Percentiles rank a stretch among this genome's conserved stretches.
Evolutionary conservation across 2,797 vertebrate species (phyloP).

Genomic region (Clarias laeviceps): DNA sequence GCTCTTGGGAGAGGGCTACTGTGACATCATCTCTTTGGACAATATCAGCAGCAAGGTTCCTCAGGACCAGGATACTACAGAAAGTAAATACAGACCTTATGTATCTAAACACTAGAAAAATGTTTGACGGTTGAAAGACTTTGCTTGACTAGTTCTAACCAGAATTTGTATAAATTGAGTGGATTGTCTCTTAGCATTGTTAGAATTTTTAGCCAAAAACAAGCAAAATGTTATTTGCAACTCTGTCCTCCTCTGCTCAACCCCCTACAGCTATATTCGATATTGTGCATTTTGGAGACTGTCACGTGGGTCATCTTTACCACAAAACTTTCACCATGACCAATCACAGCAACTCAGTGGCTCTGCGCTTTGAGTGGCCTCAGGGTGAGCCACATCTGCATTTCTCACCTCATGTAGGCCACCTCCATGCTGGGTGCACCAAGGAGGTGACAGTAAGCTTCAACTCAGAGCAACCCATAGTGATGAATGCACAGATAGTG

Average conservation of each 20-base stretch:
- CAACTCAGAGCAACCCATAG: conserved; percentile 70
- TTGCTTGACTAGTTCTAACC: not conserved
- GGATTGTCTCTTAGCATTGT: not conserved
- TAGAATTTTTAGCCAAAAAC: conserved; percentile 9
- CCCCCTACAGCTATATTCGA: conserved; percentile 68
- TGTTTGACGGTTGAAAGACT: not conserved
- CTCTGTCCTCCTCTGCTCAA: not conserved
- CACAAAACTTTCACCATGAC: conserved; percentile 81
- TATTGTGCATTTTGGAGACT: conserved; percentile 82
- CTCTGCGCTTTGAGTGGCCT: conserved; percentile 86
- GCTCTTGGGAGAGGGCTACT: conserved; percentile 80
- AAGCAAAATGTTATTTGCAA: not conserved
- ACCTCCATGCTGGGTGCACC: conserved; percentile 85
- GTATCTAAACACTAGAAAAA: not conserved
- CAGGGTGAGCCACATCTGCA: conserved; percentile 59
- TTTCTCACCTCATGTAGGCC: conserved; percentile 87
- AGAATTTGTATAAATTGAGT: not conserved
- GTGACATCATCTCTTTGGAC: conserved; percentile 80
- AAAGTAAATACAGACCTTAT: conserved; percentile 42
- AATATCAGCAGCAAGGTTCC: conserved; percentile 67
- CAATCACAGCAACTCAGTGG: conserved; percentile 77
- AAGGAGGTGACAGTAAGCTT: conserved; percentile 83
- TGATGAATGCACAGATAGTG: conserved; percentile 67
- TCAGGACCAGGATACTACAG: conserved; percentile 63
- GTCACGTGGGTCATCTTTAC: conserved; percentile 71